Conservation (phyloP, 1,140 invertebrate genomes). For the Temnothorax longispinosus region DNA sequence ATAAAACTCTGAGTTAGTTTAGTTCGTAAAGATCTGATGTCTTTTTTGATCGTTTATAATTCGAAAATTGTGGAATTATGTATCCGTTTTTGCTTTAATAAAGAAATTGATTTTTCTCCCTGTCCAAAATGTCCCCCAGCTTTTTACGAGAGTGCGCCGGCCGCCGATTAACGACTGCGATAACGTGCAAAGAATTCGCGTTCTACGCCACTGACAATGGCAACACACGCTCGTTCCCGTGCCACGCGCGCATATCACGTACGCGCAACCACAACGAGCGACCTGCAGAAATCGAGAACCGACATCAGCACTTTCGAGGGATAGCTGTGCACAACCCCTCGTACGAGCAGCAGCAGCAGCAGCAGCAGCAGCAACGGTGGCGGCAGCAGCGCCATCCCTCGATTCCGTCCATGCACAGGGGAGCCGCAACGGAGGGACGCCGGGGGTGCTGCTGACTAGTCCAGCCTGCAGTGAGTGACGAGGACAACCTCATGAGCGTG, state of each 20-base stretch:
- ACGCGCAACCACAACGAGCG: slow-evolving; percentile 60
- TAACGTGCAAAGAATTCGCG: slow-evolving; percentile 18
- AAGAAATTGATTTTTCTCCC: not conserved
- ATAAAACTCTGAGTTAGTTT: not conserved
- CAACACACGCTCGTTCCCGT: slow-evolving; percentile 36
- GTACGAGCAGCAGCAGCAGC: slow-evolving; percentile 23
- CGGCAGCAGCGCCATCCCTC: slow-evolving; percentile 61
- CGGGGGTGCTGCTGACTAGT: slow-evolving; percentile 57
- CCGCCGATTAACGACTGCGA: not conserved
- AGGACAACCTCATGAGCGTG: slow-evolving; percentile 25
- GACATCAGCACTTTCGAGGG: slow-evolving; percentile 72
- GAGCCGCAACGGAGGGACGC: slow-evolving; percentile 74
- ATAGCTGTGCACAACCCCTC: slow-evolving; percentile 70
- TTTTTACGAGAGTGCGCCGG: not conserved
- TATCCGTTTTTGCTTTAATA: not conserved
- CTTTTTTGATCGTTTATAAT: not conserved
- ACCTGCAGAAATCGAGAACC: slow-evolving; percentile 73
- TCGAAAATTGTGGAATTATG: not conserved
- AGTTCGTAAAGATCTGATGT: not conserved
- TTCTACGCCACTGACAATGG: slow-evolving; percentile 63
- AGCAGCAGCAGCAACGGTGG: not conserved
- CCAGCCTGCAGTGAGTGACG: slow-evolving; percentile 3
- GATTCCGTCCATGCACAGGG: slow-evolving; percentile 39
- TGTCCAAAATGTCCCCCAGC: not conserved
- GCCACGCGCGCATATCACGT: slow-evolving; percentile 25